These are phyloP conservation scores for Smutsia gigantea DNA, from an alignment of 2,797 vertebrate genomes.

Conservation along the genomic window DNA sequence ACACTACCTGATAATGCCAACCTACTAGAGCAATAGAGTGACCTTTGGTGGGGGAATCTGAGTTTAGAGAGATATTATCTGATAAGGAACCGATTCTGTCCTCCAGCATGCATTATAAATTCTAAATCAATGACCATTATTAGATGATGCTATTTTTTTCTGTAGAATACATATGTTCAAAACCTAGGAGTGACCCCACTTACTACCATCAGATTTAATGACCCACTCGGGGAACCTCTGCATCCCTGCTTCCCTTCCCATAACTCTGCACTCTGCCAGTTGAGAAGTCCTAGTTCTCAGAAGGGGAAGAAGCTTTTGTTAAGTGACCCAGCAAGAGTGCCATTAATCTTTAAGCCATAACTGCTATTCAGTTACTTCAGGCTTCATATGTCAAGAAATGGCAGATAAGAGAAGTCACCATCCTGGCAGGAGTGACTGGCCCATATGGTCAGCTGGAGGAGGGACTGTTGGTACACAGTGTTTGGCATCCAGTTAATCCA, in stretches of 20 bases:
- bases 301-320: background rate
- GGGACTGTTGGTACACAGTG: background rate
- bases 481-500: background rate
- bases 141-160: background rate
- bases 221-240: background rate
- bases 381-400: background rate
- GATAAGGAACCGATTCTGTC: background rate
- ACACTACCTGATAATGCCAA: background rate
- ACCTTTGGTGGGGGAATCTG: background rate
- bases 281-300: background rate
- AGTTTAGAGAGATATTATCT: background rate
- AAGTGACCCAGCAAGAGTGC: background rate
- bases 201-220: background rate
- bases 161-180: background rate
- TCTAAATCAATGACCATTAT: background rate
- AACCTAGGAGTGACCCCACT: background rate
- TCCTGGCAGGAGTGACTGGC: background rate
- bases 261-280: background rate
- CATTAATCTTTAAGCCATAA: constrained; percentile 32
- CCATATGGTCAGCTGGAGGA: background rate
- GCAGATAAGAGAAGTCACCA: background rate
- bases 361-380: background rate
- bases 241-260: background rate
- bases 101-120: background rate
- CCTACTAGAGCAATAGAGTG: background rate